Base-by-base conservation (phyloP, 2,888 invertebrate genomes). In the Aleiodes leptofemur region DNA sequence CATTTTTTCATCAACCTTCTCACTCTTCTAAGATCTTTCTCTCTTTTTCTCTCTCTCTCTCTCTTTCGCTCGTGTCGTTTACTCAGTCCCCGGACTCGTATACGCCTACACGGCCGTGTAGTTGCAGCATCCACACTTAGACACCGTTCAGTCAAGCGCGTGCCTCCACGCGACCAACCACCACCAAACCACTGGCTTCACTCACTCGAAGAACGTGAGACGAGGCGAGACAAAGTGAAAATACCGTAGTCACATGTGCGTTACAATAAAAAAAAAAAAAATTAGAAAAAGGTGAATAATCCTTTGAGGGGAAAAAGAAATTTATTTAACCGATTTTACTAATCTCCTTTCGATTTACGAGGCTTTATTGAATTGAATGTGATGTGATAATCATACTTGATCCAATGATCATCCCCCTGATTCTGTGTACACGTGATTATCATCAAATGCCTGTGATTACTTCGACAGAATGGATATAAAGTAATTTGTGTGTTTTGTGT, bases 111-210 rank as follows among this genome's bases (percentile, higher is more conserved):
- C 86, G 51, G 86, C 83, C 85, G 85, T 85, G 86, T 86, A 86
- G 86, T 86, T 84, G 86, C 88, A 87, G 87, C 87, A 86, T 87
- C 88, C 87, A 87, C 88, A 87, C 87, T 88, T 87, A 85, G 86
- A 72, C 51, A 66, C 86, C 84, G 87, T 86, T 87, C 87, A 87
- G 87, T 88, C 86, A 86, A 87, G 87, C 89, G 89, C 89, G 89
- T 89, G 89, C 89, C 89, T 88, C 88, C 89, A 88, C 88, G 88
- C 89, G 88, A 88, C 89, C 88, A 87, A 84, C 88, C 88, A 87
- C 88, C 88, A 87, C 86, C 88, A 83, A 84, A 85, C 85, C 84
- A 85, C 84, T 81, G 80, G 51, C 56, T 48, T 55, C 72, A 68
- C 68, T 68, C 51, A 31, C 64, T 68, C 66, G 71, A 70, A 43